Conservation (phyloP, 2,113 vertebrate genomes). For the Macrotus californicus region DNA sequence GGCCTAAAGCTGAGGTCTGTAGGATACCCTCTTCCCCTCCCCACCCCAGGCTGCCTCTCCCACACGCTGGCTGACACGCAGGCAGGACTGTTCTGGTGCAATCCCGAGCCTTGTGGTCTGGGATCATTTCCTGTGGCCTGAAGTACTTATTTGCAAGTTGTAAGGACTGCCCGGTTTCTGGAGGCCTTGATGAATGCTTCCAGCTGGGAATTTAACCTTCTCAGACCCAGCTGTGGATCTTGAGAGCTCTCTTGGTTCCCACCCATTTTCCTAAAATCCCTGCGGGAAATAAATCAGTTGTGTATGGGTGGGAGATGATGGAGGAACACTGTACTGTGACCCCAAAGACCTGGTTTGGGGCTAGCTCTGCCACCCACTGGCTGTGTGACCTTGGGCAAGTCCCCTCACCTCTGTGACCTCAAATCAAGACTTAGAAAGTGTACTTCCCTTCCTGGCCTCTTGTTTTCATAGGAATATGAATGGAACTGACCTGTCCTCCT, state of each 20-base stretch:
- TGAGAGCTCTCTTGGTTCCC: constrained; percentile 23
- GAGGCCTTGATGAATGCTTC: constrained; percentile 65
- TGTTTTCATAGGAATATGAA: constrained; percentile 18
- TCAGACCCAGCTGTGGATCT: constrained; percentile 62
- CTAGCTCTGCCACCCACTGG: neutral
- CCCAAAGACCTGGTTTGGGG: neutral
- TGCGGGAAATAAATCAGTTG: constrained; percentile 14
- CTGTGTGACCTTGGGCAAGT: constrained; percentile 32
- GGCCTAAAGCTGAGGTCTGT: neutral
- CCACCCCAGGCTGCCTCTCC: constrained; percentile 35
- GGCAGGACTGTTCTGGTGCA: constrained; percentile 54
- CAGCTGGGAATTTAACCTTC: constrained; percentile 74
- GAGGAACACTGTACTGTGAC: neutral
- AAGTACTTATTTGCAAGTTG: constrained; percentile 72
- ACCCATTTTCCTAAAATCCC: constrained; percentile 49
- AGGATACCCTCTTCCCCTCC: neutral
- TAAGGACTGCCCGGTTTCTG: constrained; percentile 65
- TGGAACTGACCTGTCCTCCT: neutral
- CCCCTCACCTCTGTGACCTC: neutral
- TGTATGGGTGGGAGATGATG: neutral
- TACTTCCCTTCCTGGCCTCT: neutral
- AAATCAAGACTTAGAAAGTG: constrained; percentile 17
- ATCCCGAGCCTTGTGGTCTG: constrained; percentile 66
- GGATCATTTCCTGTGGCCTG: constrained; percentile 73
- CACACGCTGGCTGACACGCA: constrained; percentile 51